Evolutionary conservation across 1,140 invertebrate genomes (phyloP).

Genomic region (Zaprionus lachaisei): DNA sequence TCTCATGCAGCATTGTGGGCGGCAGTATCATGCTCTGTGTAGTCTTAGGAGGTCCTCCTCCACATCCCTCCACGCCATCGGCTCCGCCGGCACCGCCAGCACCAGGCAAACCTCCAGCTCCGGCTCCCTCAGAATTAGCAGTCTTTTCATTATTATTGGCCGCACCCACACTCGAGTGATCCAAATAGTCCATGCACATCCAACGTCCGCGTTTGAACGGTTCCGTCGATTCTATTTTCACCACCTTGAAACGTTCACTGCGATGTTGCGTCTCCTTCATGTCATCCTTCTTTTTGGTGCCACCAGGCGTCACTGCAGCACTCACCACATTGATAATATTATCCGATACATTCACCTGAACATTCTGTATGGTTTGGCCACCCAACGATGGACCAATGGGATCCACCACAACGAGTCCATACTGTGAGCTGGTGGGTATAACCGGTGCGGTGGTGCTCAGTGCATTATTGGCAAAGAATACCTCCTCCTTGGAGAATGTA

Average conservation of each 20-base stretch:
- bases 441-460: conserved; percentile 91
- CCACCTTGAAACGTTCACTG: conserved; percentile 96
- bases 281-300: conserved; percentile 87
- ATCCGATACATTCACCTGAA: conserved; percentile 88
- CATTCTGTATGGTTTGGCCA: conserved; percentile 85
- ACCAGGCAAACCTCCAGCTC: background rate
- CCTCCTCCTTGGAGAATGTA: conserved; percentile 92
- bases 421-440: conserved; percentile 93
- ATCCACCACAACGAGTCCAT: conserved; percentile 91
- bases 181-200: conserved; percentile 98
- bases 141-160: conserved; percentile 80
- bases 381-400: conserved; percentile 74
- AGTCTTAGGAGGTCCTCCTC: conserved; percentile 65
- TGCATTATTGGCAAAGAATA: conserved; percentile 91
- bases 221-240: conserved; percentile 97
- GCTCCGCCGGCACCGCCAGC: background rate
- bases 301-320: conserved; percentile 85
- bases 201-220: conserved; percentile 97
- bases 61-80: background rate
- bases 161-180: conserved; percentile 87
- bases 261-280: conserved; percentile 90
- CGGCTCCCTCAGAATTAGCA: conserved; percentile 56
- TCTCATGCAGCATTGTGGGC: conserved; percentile 72
- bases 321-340: conserved; percentile 88
- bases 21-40: conserved; percentile 83